A percentile compares a stretch with the other conserved stretches of the same genome.
phyloP scores from a whole-genome alignment of 2,797 vertebrate species.

The Galago senegalensis region DNA sequence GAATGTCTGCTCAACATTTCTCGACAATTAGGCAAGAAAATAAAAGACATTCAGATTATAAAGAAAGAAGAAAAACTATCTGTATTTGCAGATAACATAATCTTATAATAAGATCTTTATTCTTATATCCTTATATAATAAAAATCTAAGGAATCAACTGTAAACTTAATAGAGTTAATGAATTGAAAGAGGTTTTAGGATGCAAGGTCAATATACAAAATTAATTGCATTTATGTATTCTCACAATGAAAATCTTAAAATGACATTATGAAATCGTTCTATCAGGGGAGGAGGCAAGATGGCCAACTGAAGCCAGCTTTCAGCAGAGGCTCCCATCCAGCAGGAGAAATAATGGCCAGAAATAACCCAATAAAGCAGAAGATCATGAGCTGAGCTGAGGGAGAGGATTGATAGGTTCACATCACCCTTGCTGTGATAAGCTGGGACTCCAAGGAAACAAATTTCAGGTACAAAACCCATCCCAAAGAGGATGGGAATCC shows the following conservation, averaged over 20 bases:
- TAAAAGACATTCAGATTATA: not conserved
- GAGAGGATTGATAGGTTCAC: too few relatives aligned
- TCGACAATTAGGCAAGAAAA: not conserved
- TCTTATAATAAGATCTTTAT: not conserved
- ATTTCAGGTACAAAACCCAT: too few relatives aligned
- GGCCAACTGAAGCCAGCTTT: too few relatives aligned
- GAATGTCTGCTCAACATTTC: not conserved
- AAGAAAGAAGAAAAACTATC: conserved; percentile 5
- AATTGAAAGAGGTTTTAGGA: not conserved
- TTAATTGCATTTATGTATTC: not conserved
- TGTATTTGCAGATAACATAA: not conserved
- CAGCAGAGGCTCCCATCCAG: too few relatives aligned
- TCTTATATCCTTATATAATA: not conserved
- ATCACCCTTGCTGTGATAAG: too few relatives aligned
- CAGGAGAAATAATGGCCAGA: too few relatives aligned
- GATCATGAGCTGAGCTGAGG: too few relatives aligned
- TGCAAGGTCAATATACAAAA: not conserved
- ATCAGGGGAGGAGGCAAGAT: not conserved
- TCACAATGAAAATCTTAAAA: conserved; percentile 26
- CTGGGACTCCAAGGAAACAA: too few relatives aligned
- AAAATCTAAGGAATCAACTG: not conserved
- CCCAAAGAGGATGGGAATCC: too few relatives aligned
- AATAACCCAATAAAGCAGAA: too few relatives aligned
- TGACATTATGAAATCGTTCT: conserved; percentile 12
- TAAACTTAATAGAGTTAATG: conserved; percentile 2